A percentile compares a stretch with the other conserved stretches of the same genome.
phyloP scores from a whole-genome alignment of 2,797 vertebrate genomes.

The Trichosurus vulpecula region DNA sequence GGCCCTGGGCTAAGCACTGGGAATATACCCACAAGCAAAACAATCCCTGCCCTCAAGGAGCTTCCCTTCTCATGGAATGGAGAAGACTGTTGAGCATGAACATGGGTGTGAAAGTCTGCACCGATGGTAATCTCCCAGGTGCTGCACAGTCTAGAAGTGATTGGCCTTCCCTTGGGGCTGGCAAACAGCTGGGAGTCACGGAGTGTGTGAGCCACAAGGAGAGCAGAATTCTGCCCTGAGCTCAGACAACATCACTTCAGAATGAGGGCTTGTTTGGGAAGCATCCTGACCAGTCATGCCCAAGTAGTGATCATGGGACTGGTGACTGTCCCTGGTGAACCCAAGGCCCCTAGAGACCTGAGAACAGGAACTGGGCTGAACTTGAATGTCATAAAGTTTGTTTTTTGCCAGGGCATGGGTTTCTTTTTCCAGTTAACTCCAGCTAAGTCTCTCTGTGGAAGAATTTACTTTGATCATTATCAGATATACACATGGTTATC shows the following conservation, averaged over 20 bases:
- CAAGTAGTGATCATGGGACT: accelerated
- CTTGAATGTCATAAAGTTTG: neutral
- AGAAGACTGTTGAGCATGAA: neutral
- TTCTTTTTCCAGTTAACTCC: neutral
- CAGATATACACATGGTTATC: neutral
- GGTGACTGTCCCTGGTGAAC: neutral
- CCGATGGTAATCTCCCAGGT: neutral
- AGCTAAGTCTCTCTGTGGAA: neutral
- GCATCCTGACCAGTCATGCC: neutral
- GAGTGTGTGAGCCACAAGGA: accelerated
- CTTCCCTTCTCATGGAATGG: neutral
- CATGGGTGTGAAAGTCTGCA: neutral
- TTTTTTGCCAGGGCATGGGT: neutral
- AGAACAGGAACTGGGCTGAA: neutral
- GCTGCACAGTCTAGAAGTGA: neutral
- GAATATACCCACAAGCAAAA: neutral
- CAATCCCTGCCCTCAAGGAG: neutral
- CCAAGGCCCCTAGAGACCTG: no score
- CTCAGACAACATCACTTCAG: neutral
- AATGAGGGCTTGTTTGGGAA: neutral
- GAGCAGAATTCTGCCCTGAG: neutral
- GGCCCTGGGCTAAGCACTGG: neutral
- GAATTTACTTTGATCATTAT: neutral
- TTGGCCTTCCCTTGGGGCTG: neutral
- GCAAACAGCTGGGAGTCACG: accelerated